Evolutionary conservation across 2,888 invertebrate genomes (phyloP).

Genomic region (Ennomos erosarius): DNA sequence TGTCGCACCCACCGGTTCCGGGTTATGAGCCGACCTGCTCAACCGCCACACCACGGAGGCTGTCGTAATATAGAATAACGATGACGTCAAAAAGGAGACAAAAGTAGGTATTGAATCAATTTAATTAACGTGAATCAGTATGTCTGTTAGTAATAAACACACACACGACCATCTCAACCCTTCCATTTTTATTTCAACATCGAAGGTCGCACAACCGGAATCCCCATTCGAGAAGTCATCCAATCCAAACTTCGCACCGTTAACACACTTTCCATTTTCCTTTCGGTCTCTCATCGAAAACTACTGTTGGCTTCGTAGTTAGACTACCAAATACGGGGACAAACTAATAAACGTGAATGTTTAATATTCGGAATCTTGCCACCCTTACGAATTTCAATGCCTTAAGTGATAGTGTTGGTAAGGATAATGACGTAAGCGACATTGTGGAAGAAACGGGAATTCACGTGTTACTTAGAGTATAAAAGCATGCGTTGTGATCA

Average conservation of each 20-base stretch:
- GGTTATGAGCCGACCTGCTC: too few relatives aligned
- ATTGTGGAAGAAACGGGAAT: not conserved
- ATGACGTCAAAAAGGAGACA: too few relatives aligned
- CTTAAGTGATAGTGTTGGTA: conserved; percentile 71
- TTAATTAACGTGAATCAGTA: too few relatives aligned
- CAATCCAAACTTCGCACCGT: conserved; percentile 54
- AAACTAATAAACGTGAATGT: conserved; percentile 85
- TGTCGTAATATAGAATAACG: too few relatives aligned
- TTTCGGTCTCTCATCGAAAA: conserved; percentile 59
- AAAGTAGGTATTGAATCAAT: too few relatives aligned
- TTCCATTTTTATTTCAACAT: conserved; percentile 23
- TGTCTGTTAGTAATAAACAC: too few relatives aligned
- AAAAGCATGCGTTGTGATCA: too few relatives aligned
- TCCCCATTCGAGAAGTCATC: conserved; percentile 68
- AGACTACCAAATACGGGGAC: conserved; percentile 81
- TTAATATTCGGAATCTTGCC: conserved; percentile 72
- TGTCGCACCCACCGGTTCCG: too few relatives aligned
- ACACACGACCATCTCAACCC: conserved; percentile 1
- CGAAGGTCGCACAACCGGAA: conserved; percentile 41
- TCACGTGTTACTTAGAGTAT: too few relatives aligned
- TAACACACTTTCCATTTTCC: conserved; percentile 73
- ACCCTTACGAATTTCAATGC: conserved; percentile 69
- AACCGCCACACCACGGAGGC: too few relatives aligned
- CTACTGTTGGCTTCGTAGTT: conserved; percentile 66
- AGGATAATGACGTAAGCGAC: conserved; percentile 34